Evolutionary conservation across 2,797 vertebrate genomes (phyloP), one percentile per base, ranked within the genome.

Genomic region (Thaleichthys pacificus): DNA sequence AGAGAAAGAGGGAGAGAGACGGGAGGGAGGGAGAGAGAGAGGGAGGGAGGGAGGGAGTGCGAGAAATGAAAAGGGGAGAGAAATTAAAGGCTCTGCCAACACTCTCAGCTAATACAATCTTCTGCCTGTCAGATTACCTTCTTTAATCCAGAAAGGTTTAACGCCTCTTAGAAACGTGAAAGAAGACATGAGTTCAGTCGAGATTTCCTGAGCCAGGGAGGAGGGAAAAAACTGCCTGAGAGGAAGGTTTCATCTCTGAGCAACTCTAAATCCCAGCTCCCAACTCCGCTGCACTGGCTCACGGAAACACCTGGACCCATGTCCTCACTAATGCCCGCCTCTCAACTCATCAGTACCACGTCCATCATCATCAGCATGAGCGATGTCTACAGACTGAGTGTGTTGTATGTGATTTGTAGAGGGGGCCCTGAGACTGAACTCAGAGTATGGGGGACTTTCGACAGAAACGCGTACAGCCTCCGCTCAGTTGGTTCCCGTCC

Each of bases 131-230:
- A 92, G 90, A 91, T 92, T 92, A 91, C 85, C 88, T 88, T 85
- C 86, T 92, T 92, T 93, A 94, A 94, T 93, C 92, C 92, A 89
- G 86, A 84, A 88, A 90, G 91, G 91, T 92, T 92, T 92, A 90
- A 90, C 84, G 87, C 89, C 90, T 91, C 89, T 91, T 89, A 89
- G 86, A 91, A 91, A 92, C 90, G 79, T 88, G 88, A 92, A 92
- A 90, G 83, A 82, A 91, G 89, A 91, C 90, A 91, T 87, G 83
- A 91, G 91, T 91, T 89, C 89, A 90, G 90, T 84, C 88, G 86
- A 89, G 89, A 87, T 89, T 89, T 82, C 75, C 77, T 88, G 87
- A 42, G 78, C 85, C 61, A 35, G 47, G 3, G 11, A 49, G 60
- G 22, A 22, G 15, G 47, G 42, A 28, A 47, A 17, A 68, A 28